Evolutionary conservation across 2,113 vertebrate species (phyloP).

Genomic region (Scatophagus argus): DNA sequence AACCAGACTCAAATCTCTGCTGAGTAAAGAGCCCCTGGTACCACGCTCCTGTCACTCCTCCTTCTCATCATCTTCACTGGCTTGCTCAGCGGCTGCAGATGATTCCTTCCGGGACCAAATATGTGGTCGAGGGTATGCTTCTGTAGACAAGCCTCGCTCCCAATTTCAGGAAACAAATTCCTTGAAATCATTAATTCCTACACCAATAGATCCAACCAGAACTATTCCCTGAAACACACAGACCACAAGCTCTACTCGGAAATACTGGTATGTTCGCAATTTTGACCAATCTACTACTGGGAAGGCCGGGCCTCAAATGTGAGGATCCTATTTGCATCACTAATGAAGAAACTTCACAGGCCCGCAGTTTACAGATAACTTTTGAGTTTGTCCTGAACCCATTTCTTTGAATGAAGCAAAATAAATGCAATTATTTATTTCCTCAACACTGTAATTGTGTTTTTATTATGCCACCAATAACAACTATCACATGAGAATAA

Average conservation of each 20-base stretch:
- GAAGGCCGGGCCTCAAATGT: conserved; percentile 7
- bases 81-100: conserved; percentile 6
- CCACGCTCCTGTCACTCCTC: conserved; percentile 29
- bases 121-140: not conserved
- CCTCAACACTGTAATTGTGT: too few relatives aligned
- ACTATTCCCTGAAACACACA: not conserved
- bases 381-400: too few relatives aligned
- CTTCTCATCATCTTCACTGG: conserved; percentile 23
- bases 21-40: conserved; percentile 4
- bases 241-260: not conserved
- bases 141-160: not conserved
- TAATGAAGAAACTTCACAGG: not conserved
- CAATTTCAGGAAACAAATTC: conserved; percentile 22
- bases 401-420: too few relatives aligned
- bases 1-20: conserved; percentile 6
- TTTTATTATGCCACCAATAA: too few relatives aligned
- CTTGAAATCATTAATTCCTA: conserved; percentile 23
- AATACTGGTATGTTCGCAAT: conserved; percentile 14
- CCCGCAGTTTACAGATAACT: too few relatives aligned
- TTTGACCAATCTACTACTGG: conserved; percentile 20
- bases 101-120: conserved; percentile 36
- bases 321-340: conserved; percentile 13
- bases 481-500: too few relatives aligned
- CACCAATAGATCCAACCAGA: conserved; percentile 31
- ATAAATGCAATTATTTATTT: too few relatives aligned